Percentiles rank a stretch among this genome's conserved stretches.
phyloP scores from a whole-genome alignment of 2,797 vertebrate genomes.

The Anniella stebbinsi region DNA sequence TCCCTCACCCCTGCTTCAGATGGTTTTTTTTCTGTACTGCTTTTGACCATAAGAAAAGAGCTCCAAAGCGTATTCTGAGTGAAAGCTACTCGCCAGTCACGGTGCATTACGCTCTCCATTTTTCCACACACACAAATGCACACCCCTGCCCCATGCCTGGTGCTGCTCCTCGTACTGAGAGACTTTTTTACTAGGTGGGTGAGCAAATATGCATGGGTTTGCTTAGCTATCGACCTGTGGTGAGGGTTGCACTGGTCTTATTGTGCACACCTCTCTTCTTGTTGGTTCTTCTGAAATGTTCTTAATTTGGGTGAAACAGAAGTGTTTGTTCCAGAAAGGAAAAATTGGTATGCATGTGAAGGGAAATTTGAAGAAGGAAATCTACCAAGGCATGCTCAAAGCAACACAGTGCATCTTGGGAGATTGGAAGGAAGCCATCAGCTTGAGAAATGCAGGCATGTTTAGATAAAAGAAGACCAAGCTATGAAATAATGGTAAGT shows the following conservation, averaged over 20 bases:
- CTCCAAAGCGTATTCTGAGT: background rate
- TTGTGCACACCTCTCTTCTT: no score
- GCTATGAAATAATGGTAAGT: background rate
- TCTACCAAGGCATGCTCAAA: background rate
- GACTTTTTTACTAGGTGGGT: background rate
- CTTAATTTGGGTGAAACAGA: background rate
- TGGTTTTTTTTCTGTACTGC: background rate
- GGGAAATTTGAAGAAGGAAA: no score
- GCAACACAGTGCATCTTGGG: background rate
- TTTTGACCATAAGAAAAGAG: background rate
- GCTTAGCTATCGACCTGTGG: background rate
- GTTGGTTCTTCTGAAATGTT: background rate
- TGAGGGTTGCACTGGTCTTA: no score
- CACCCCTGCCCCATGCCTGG: background rate
- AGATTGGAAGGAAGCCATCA: background rate
- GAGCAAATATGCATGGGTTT: background rate
- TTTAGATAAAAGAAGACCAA: background rate
- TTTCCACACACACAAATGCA: background rate
- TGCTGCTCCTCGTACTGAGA: background rate
- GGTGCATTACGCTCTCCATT: background rate
- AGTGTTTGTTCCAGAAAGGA: background rate
- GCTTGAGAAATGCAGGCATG: background rate
- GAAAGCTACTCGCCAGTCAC: background rate
- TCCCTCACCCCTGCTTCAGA: background rate
- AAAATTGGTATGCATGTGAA: background rate